Base-by-base conservation (phyloP, 2,888 invertebrate genomes). In the Harpalus rubripes region DNA sequence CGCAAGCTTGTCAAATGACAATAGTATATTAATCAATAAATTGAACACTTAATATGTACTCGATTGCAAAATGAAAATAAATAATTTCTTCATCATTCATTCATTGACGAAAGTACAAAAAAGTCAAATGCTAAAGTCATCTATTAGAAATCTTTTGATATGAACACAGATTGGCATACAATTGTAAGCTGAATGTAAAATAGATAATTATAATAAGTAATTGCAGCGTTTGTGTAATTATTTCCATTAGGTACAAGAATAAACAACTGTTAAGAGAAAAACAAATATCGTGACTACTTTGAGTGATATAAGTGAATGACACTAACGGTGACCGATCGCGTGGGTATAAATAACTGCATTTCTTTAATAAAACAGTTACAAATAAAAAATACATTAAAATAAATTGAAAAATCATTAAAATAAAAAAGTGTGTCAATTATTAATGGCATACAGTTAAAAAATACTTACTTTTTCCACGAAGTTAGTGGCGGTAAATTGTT, bases 401-500 rank as follows among this genome's bases (percentile, higher is more conserved):
- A 32, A 32, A 32, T 32, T 5, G 32, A 32, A 32, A 32, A 5
- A 32, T 32, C 32, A 32, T 32, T 32, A 32, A 4, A 32, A 32
- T 32, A 32, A 4, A 32, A 32, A 32, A 32, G 32, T 32, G 32
- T 32, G 32, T 32, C 32, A 32, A 32, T 4, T 32, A 32, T 32
- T 32, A 32, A 32, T 32, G 32, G 5, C 5, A 6, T n/a, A 59
- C 59, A n/a, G 59, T 59, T 39, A n/a, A 85, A 56, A 86, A 44
- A 63, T 52, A 92, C 93, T 93, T 91, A 97, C 97, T 95, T 97
- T 97, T 90, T 98, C 97, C 16, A 97, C 96, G 91, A 97, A 98
- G 89, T 96, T 96, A 85, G 95, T 96, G 5, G 95, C 95, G 22
- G 96, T 96, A 90, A 97, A 96, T 87, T 97, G 95, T 90, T 95